phyloP scores from a whole-genome alignment of 2,797 vertebrate genomes.

The Menidia menidia region DNA sequence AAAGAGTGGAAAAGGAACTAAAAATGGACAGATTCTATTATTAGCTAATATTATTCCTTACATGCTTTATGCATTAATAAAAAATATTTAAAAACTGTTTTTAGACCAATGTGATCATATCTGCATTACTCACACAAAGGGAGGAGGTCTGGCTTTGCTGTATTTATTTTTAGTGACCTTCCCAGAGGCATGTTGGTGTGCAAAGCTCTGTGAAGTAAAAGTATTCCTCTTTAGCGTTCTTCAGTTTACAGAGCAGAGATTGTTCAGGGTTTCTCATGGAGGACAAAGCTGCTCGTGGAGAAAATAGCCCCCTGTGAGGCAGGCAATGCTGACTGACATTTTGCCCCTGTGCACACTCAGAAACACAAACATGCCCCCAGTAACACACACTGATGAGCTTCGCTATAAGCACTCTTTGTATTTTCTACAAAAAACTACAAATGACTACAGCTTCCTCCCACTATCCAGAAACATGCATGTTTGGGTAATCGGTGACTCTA shows the following conservation, averaged over 20 bases:
- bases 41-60: constrained; percentile 12
- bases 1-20: constrained; percentile 17
- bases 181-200: constrained; percentile 45
- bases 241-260: constrained; percentile 63
- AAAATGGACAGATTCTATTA: constrained; percentile 14
- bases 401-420: constrained; percentile 9
- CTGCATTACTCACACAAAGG: constrained; percentile 23
- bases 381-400: constrained; percentile 12
- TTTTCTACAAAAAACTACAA: background rate
- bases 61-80: constrained; percentile 1
- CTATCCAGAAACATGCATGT: too few species aligned
- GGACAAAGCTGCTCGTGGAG: constrained; percentile 72
- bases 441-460: too few species aligned
- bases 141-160: constrained; percentile 15
- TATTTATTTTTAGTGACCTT: constrained; percentile 61
- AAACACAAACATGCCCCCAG: constrained; percentile 28
- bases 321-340: constrained; percentile 50
- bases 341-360: constrained; percentile 26
- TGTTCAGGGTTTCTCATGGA: constrained; percentile 51
- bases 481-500: too few species aligned
- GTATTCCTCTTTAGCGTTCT: constrained; percentile 65
- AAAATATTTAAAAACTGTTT: constrained; percentile 22
- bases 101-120: constrained; percentile 7
- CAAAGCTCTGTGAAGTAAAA: constrained; percentile 69
- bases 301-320: constrained; percentile 72